Conservation (phyloP, 2,113 vertebrate genomes). For the Saimiri boliviensis region DNA sequence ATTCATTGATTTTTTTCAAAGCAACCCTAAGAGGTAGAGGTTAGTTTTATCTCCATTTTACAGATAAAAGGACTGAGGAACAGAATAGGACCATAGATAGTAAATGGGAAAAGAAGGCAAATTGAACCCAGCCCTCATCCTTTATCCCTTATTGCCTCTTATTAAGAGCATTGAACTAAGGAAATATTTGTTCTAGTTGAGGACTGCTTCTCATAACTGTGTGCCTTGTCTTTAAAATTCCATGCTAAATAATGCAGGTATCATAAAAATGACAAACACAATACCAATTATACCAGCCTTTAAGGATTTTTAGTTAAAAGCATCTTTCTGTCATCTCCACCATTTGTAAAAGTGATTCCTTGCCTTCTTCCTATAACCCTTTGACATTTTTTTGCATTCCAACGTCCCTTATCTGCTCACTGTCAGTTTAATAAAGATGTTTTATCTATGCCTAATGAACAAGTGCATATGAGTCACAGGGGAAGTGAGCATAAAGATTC, state of each 20-base stretch:
- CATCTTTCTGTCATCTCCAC: background rate
- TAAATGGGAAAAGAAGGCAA: background rate
- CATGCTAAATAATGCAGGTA: background rate
- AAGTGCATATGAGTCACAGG: background rate
- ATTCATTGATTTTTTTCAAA: slow-evolving; percentile 24
- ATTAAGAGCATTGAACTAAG: background rate
- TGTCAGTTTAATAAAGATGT: background rate
- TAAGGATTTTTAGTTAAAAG: background rate
- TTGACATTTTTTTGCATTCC: background rate
- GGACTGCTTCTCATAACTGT: background rate
- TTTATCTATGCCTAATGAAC: background rate
- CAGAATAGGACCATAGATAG: background rate
- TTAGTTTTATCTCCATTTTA: background rate
- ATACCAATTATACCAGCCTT: background rate
- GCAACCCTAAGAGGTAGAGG: background rate
- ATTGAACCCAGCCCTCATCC: background rate
- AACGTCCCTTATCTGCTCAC: background rate
- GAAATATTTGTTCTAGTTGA: background rate
- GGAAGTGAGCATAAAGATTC: background rate
- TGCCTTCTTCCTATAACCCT: background rate
- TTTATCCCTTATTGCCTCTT: background rate
- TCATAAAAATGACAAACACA: slow-evolving; percentile 4
- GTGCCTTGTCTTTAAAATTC: background rate
- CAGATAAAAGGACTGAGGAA: background rate
- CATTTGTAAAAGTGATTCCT: background rate